Evolutionary conservation across 2,888 invertebrate genomes (phyloP).

Genomic region (Thecocarcelia acutangulata): DNA sequence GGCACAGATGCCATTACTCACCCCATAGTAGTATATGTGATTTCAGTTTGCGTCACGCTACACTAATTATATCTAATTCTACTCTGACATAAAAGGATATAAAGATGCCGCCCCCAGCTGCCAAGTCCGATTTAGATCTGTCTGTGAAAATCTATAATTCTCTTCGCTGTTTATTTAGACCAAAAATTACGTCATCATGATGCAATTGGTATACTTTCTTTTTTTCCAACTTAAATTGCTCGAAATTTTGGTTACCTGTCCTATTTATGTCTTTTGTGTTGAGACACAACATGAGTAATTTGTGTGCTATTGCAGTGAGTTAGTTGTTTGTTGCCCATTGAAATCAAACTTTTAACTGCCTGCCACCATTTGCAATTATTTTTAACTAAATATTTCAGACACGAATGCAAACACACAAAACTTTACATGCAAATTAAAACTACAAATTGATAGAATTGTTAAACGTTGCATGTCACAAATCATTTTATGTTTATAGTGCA

Average conservation of each 20-base stretch:
- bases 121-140: too few species aligned
- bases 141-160: too few species aligned
- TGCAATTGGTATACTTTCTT: too few species aligned
- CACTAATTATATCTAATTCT: too few species aligned
- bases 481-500: conserved; percentile 13
- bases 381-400: conserved; percentile 53
- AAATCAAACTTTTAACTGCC: conserved; percentile 38
- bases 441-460: conserved; percentile 49
- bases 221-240: not conserved
- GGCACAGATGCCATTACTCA: too few species aligned
- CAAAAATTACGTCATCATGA: too few species aligned
- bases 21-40: too few species aligned
- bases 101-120: too few species aligned
- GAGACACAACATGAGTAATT: conserved; percentile 14
- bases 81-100: too few species aligned
- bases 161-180: too few species aligned
- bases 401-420: conserved; percentile 42
- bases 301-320: conserved; percentile 1
- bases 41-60: too few species aligned
- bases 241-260: conserved; percentile 5
- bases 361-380: conserved; percentile 51
- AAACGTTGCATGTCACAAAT: conserved; percentile 36
- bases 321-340: conserved; percentile 6
- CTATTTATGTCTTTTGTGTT: not conserved
- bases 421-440: conserved; percentile 38